Percentiles rank a stretch among this genome's conserved stretches.
These are phyloP conservation scores for Elmis aenea DNA, from an alignment of 2,888 invertebrate genomes.

Conservation along the genomic window DNA sequence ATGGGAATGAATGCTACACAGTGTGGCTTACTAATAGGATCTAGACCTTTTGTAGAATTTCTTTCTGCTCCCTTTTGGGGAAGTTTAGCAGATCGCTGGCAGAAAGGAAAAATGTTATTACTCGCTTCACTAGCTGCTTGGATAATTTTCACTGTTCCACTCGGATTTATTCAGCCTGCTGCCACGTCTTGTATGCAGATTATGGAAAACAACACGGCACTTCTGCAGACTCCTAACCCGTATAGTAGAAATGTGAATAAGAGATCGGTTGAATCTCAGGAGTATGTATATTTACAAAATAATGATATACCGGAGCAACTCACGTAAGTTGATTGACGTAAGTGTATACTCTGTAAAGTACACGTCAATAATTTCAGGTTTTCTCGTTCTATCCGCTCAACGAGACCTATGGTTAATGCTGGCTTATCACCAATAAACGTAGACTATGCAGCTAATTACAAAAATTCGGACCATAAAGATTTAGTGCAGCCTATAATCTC, in stretches of 20 bases:
- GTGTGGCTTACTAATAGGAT: slow-evolving; percentile 90
- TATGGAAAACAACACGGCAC: slow-evolving; percentile 61
- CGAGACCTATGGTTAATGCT: slow-evolving; percentile 42
- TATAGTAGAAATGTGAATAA: slow-evolving; percentile 48
- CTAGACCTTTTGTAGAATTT: slow-evolving; percentile 95
- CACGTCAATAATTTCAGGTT: slow-evolving; percentile 29
- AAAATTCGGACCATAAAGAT: slow-evolving; percentile 60
- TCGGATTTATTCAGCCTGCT: slow-evolving; percentile 93
- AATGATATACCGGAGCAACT: slow-evolving; percentile 6
- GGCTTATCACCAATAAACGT: slow-evolving; percentile 74
- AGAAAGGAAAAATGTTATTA: slow-evolving; percentile 80
- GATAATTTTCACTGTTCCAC: slow-evolving; percentile 93
- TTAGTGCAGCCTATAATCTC: slow-evolving; percentile 91
- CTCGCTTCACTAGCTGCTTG: slow-evolving; percentile 89
- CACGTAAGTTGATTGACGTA: slow-evolving; percentile 4
- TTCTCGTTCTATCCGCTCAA: slow-evolving; percentile 45
- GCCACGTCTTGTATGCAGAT: slow-evolving; percentile 78
- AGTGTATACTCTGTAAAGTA: neutral
- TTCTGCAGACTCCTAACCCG: slow-evolving; percentile 56
- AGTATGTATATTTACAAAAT: slow-evolving; percentile 4
- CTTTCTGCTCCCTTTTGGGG: slow-evolving; percentile 98
- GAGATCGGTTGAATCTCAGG: slow-evolving; percentile 32
- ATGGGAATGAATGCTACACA: slow-evolving; percentile 97
- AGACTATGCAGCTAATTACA: slow-evolving; percentile 70
- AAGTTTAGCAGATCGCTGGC: slow-evolving; percentile 82